Percentiles rank a stretch among this genome's conserved stretches.
Conservation (phyloP, 2,113 vertebrate genomes). For the Thamnophis sirtalis region DNA sequence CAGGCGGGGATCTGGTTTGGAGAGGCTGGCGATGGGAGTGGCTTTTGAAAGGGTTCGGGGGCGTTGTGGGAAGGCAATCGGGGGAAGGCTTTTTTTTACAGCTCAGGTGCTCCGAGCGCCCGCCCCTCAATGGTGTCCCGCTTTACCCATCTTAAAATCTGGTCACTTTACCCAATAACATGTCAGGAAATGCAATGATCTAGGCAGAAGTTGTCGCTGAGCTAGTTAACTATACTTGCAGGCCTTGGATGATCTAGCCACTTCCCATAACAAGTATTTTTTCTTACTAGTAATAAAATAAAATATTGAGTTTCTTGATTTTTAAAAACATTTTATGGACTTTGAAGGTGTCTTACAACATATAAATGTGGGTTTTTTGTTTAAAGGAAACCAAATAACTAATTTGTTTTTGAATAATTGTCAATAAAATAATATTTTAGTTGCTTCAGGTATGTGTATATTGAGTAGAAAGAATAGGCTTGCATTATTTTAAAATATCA, state of each 20-base stretch:
- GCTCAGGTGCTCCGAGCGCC: too few species aligned
- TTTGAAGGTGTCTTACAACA: neutral
- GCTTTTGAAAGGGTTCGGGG: too few species aligned
- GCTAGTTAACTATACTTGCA: neutral
- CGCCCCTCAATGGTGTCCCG: too few species aligned
- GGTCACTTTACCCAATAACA: neutral
- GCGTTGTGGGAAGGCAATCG: too few species aligned
- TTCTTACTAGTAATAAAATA: neutral
- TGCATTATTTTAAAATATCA: neutral
- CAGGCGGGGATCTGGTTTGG: too few species aligned
- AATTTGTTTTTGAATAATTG: neutral
- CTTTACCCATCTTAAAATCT: too few species aligned
- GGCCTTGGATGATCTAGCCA: neutral
- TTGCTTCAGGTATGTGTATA: neutral
- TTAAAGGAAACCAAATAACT: neutral
- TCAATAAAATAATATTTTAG: neutral
- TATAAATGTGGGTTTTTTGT: neutral
- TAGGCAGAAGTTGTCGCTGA: neutral
- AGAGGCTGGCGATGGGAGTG: too few species aligned
- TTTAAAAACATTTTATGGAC: neutral
- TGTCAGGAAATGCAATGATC: neutral
- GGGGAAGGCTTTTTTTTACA: too few species aligned
- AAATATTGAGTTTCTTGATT: neutral
- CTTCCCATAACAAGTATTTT: neutral
- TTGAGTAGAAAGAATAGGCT: slow-evolving; percentile 5